Evolutionary conservation across 2,113 vertebrate species (phyloP), one percentile per base, ranked within the genome.

Genomic region (Ciconia stormi): DNA sequence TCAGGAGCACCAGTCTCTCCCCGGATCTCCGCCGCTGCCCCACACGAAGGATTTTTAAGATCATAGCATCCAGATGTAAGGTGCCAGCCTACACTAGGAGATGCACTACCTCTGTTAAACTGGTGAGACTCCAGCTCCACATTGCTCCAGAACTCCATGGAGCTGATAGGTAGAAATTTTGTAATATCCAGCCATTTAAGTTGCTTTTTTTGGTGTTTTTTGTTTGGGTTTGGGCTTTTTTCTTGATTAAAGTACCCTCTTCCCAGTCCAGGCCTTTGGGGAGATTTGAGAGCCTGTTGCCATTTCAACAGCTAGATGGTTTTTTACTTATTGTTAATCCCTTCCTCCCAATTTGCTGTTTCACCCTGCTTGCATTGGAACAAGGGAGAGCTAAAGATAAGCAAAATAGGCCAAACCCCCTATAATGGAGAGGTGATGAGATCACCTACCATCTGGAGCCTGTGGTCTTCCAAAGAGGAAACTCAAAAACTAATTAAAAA

Each of bases 371-470:
- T 53, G 74, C 67, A 9, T 2, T 34, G 69, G 61, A 96, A 30
- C 65, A 56, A 26, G 32, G 76, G 42, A 47, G 61, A 85, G 53
- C 36, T 85, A 76, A 34, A 30, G 83, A 67, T n/a, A 44, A 78
- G 46, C 38, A 88, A 52, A 79, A 38, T 13, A 67, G 87, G 81
- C 80, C 96, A 93, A 84, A 90, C 36, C 25, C 63, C 67, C 70
- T 40, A 4, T 44, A 34, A 49, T 1, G 4, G 50, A 27, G 49
- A 92, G 55, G 96, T 81, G 96, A 94, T 89, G 94, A 97, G 78
- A 85, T 94, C 91, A 87, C 86, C 89, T 63, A 80, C 87, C 83
- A 93, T 89, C 94, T 95, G 89, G 67, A 95, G 91, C 87, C 92
- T 55, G 61, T 92, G 91, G 47, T 29, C 90, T 94, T 96, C 93